Evolutionary conservation across 2,113 vertebrate species (phyloP), one percentile per base, ranked within the genome.

Genomic region (Calidris pygmaea): DNA sequence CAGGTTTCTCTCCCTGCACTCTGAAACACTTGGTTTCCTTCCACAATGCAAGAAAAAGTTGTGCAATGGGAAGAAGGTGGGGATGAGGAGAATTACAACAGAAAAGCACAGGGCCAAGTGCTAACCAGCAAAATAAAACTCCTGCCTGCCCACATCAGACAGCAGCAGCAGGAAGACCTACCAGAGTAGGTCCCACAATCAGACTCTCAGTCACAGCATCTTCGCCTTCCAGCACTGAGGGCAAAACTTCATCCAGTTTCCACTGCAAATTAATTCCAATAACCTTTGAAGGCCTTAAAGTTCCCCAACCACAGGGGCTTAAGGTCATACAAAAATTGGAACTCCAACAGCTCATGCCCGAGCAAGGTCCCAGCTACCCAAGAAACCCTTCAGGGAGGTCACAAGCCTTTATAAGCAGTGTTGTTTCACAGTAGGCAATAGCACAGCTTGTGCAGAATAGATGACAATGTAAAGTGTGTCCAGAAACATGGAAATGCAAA

Each of bases 51-150:
- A 56, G 24, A 21, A 52, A 55, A 48, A 19, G 1, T 10, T 12
- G 3, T 17, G 32, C 19, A 75, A 45, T 1, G 34, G 21, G 45
- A 62, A 29, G 71, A 19, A 50, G 52, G 6, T 43, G 6, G 6
- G 26, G 20, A 24, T 1, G 5, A 16, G 4, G 27, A 53, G 3
- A 3, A 5, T 9, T 39, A 37, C 19, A 34, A 0, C 0, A 52
- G 17, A 17, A 39, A 68, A 76, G 15, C 63, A 63, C 43, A 80
- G 18, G 22, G 12, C 12, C 30, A 35, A 21, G 35, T 7, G 13
- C 11, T 12, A 20, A 13, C 6, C 55, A 52, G 30, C 15, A 76
- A 32, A 70, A n/a, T 8, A 14, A 27, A 37, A 23, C 0, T 5
- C 22, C 58, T 79, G 39, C 32, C 53, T 60, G 48, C 35, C 26